Conservation (phyloP, 2,113 vertebrate species). For the Odocoileus hemionus region DNA sequence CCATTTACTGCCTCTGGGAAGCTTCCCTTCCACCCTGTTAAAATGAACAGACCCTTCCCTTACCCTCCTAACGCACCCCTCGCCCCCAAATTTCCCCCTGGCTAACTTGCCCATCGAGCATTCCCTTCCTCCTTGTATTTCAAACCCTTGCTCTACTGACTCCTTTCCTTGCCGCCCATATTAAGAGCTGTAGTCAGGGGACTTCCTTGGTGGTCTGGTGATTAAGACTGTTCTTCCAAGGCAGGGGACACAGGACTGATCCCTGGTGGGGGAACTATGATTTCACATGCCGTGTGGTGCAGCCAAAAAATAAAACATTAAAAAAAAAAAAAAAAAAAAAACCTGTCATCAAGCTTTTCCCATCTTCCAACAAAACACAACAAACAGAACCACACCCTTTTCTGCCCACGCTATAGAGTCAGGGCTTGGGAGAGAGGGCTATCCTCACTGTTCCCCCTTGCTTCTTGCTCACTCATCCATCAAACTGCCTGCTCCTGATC, state of each 20-base stretch:
- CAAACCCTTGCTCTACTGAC: not conserved
- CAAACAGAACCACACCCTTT: not conserved
- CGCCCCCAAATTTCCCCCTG: not conserved
- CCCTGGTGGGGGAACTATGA: not conserved
- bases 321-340: not conserved
- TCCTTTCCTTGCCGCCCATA: not conserved
- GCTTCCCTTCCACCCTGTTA: not conserved
- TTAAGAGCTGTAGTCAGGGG: not conserved
- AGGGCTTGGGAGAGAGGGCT: not conserved
- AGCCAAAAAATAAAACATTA: not conserved
- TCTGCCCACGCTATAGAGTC: not conserved
- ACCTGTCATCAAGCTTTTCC: not conserved
- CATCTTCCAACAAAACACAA: not conserved
- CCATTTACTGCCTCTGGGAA: too few species aligned
- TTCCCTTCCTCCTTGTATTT: not conserved
- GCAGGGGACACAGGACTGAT: not conserved
- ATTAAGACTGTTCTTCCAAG: not conserved
- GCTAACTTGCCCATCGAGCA: accelerated
- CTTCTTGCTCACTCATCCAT: not conserved
- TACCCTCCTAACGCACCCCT: not conserved
- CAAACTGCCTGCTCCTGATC: not conserved
- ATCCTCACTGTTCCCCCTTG: not conserved
- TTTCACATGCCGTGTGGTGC: not conserved
- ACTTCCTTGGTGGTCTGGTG: not conserved
- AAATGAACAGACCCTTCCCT: not conserved